phyloP scores from a whole-genome alignment of 2,797 vertebrate genomes.

The Tamandua tetradactyla region DNA sequence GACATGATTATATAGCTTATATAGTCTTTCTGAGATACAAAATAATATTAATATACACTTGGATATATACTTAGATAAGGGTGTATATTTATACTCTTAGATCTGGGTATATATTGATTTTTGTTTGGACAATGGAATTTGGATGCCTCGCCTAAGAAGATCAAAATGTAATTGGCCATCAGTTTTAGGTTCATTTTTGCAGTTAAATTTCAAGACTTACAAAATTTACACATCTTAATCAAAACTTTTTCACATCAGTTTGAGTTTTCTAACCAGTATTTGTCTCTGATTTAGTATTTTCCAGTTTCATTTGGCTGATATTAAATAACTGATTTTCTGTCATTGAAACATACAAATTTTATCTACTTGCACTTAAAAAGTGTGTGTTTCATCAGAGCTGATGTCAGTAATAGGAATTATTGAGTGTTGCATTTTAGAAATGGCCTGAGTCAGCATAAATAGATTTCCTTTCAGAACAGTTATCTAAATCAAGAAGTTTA shows the following conservation, averaged over 20 bases:
- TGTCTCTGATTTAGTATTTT: not conserved
- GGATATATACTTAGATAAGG: not conserved
- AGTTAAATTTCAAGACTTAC: not conserved
- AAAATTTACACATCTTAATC: not conserved
- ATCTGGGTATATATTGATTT: not conserved
- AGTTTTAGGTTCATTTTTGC: no score
- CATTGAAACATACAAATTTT: no score
- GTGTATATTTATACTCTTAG: no score
- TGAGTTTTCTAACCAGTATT: not conserved
- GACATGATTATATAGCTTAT: not conserved
- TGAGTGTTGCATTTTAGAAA: no score
- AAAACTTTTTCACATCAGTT: not conserved
- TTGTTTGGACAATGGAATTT: not conserved
- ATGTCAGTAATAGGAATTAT: no score
- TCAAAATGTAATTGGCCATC: no score
- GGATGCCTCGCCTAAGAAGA: no score
- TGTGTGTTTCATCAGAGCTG: no score
- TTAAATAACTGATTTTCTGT: not conserved
- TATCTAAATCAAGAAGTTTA: no score
- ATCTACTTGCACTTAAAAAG: no score
- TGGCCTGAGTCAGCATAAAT: no score
- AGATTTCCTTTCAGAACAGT: no score
- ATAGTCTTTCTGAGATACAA: not conserved
- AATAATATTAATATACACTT: not conserved
- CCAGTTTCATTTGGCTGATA: not conserved